Conservation (phyloP, 2,113 vertebrate species). For the Archocentrus centrarchus region DNA sequence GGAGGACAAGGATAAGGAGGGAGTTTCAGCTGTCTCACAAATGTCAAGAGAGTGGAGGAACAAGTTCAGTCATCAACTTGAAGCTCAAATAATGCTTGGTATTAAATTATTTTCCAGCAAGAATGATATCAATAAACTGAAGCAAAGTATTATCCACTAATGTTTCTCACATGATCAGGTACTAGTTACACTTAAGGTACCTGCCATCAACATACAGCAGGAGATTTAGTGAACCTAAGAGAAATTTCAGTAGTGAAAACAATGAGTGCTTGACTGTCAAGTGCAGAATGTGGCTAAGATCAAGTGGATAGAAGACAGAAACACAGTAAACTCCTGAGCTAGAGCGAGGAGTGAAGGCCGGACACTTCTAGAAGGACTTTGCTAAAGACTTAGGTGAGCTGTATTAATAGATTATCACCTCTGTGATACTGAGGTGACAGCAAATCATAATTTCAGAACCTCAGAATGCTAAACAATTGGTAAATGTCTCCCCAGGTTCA, state of each 20-base stretch:
- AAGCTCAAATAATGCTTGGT: not conserved
- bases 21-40: conserved; percentile 21
- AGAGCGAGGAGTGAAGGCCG: not conserved
- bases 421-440: not conserved
- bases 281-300: not conserved
- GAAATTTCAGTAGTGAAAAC: not conserved
- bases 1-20: not conserved
- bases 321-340: not conserved
- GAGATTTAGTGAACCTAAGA: not conserved
- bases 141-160: not conserved
- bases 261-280: not conserved
- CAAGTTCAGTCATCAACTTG: not conserved
- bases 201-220: too few relatives aligned
- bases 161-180: not conserved
- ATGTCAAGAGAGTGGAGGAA: conserved; percentile 30
- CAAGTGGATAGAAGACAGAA: not conserved
- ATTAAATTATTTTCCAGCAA: not conserved
- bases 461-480: not conserved
- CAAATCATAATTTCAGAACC: not conserved
- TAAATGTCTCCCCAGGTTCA: not conserved
- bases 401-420: not conserved
- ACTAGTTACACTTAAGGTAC: not conserved
- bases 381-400: not conserved
- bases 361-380: not conserved
- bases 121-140: not conserved